Evolutionary conservation across 2,113 vertebrate species (phyloP), one percentile per base, ranked within the genome.

Genomic region (Macrotus californicus): DNA sequence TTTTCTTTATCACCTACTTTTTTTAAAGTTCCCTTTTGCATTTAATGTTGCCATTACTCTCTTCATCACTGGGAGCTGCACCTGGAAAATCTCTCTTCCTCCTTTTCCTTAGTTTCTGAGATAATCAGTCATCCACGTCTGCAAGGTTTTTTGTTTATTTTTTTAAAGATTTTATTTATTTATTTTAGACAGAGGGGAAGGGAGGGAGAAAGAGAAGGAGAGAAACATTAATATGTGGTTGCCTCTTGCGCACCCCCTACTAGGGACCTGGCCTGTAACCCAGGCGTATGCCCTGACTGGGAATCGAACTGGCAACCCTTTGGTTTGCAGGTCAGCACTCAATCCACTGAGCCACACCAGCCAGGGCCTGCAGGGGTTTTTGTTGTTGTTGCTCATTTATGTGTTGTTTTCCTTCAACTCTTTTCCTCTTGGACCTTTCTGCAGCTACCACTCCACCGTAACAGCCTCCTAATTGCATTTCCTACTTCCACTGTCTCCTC

Each of bases 341-440:
- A 5, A 22, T 56, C 54, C 56, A 59, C 56, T 24, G 56, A 59
- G 56, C 22, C 21, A 59, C 21, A 59, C 56, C 56, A 24, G 56
- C 8, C 56, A 56, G 56, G 56, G 56, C 22, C 56, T 59, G 56
- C 56, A 59, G 10, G 22, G 22, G 56, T 24, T 54, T 72, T 84
- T 86, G 29, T 66, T 67, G 72, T 59, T 9, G 18, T 87, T 61
- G n/a, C 67, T 84, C 22, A 75, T 85, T 96, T 41, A 52, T 56
- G 81, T 10, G 29, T 77, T 69, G 16, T 80, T 90, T 92, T 69
- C 67, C 56, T 85, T 93, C 72, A 64, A 14, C 1, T 31, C 11
- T 52, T 93, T 89, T 92, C 64, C 76, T 82, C 66, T 70, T 79
- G 41, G 86, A 75, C 19, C 16, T 88, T 89, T 94, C 86, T 69